Evolutionary conservation across 2,113 vertebrate species (phyloP), one percentile per base, ranked within the genome.

Genomic region (Empidonax alnorum): DNA sequence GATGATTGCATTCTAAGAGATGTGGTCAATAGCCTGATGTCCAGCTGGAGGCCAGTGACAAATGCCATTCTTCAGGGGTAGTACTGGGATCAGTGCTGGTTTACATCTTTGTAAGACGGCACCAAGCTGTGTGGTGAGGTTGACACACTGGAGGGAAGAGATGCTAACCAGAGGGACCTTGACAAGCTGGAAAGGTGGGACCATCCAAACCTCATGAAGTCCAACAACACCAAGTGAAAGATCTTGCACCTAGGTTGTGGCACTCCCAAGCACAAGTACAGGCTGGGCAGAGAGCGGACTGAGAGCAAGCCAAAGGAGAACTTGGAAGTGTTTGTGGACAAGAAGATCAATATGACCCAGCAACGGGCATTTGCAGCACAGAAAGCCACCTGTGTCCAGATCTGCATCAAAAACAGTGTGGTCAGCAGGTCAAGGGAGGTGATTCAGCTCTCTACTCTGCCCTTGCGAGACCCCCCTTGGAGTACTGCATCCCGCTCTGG

Each of bases 301-400:
- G 22, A 62, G 55, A 46, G 12, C n/a, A 62, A 23, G 9, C 5
- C 10, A 23, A 33, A 15, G 21, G 20, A 76, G 11, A 12, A 10
- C 28, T 10, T n/a, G 6, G 3, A 3, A 15, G 2, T 20, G 7
- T 23, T 69, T 9, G 1, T 23, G 39, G 28, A 20, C 10, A 12
- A 62, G 31, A 52, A 33, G 28, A 41, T 71, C n/a, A 4, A 39
- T n/a, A 39, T n/a, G 39, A 2, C 28, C 33, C 2, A 1, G 39
- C 55, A 41, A 39, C 46, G 55, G 22, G 39, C 33, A 44, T 15
- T 62, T 35, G 2, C 30, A 72, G 47, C 31, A 49, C 49, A 74
- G 69, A 65, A 35, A 46, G 33, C n/a, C 22, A 69, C 9, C 58
- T 4, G 0, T 61, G 63, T 77, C 27, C 63, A 37, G 27, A 37